Percentiles rank a stretch among this genome's conserved stretches.
phyloP scores from a whole-genome alignment of 2,797 vertebrate species.

The Gobio occitaniae region DNA sequence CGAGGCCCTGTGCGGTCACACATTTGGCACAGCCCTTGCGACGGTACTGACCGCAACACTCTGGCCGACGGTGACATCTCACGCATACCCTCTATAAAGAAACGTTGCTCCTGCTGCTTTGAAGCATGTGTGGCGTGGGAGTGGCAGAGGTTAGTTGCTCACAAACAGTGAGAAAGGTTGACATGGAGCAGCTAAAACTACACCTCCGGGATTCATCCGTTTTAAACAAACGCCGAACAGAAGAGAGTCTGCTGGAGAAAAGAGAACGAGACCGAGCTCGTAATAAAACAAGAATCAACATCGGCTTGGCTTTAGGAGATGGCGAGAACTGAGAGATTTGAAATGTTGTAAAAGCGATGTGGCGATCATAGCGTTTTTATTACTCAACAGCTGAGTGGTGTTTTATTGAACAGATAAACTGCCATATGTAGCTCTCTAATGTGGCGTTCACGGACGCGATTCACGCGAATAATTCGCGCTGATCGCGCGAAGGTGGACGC shows the following conservation, averaged over 20 bases:
- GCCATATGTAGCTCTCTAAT: neutral
- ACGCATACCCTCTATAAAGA: neutral
- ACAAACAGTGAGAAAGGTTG: neutral
- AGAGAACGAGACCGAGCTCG: neutral
- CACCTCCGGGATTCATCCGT: neutral
- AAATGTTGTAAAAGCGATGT: neutral
- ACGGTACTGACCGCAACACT: too few species aligned
- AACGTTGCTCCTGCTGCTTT: neutral
- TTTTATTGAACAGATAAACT: neutral
- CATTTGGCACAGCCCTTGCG: too few species aligned
- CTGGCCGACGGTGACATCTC: too few species aligned
- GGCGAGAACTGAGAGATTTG: neutral
- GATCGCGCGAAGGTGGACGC: too few species aligned
- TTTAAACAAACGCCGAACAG: neutral
- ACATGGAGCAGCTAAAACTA: neutral
- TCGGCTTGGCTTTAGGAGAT: neutral
- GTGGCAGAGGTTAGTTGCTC: neutral
- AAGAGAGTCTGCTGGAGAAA: neutral
- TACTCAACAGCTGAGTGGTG: neutral
- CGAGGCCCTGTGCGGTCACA: too few species aligned
- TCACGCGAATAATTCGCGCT: too few species aligned
- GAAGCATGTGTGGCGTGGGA: too few species aligned
- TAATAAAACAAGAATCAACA: neutral
- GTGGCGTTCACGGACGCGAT: too few species aligned
- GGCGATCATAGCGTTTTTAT: neutral